Base-by-base conservation (phyloP, 2,888 invertebrate genomes). In the Rhagonycha lutea region DNA sequence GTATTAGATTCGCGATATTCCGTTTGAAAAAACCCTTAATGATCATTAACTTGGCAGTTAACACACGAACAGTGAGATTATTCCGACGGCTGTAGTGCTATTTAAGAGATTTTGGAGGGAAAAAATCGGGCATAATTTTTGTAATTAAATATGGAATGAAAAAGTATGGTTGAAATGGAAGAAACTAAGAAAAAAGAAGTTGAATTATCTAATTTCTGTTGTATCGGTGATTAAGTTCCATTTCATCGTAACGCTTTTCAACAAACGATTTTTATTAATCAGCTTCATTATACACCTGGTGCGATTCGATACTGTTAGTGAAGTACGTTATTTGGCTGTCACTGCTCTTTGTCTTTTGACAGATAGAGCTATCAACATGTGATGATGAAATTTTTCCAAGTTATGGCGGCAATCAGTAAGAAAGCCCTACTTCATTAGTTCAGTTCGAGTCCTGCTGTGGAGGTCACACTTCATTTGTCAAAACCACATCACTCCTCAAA, bases 401-500 rank as follows among this genome's bases (percentile, higher is more conserved):
- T 84, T 84, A 83, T 84, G 82, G 80, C 82, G 84, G 85, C 83
- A 85, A 85, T 86, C 84, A 84, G 82, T 82, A 80, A 81, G 80
- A 80, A 81, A 78, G 79, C 82, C 80, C 80, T 76, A 81, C 82
- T 86, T 87, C 86, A 86, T 87, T 86, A 86, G 85, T 82, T 80
- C 79, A 81, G 83, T 82, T 82, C 82, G 83, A 78, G 79, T 82
- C 86, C 85, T 80, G 85, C 83, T 81, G 85, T 71, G 84, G 83
- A 84, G 86, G 85, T 86, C 86, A 85, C 83, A 83, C 84, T 83
- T 86, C 86, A 86, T 86, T 86, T 86, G 86, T 86, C 86, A 86
- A 82, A 80, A 83, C 82, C 86, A 86, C 86, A 81, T 75, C 77
- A 77, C 68, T 74, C 63, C 69, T 74, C 72, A 62, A 75, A 47